Evolutionary conservation across 2,888 invertebrate species (phyloP), one percentile per base, ranked within the genome.

Genomic region (Drosophila greeni): DNA sequence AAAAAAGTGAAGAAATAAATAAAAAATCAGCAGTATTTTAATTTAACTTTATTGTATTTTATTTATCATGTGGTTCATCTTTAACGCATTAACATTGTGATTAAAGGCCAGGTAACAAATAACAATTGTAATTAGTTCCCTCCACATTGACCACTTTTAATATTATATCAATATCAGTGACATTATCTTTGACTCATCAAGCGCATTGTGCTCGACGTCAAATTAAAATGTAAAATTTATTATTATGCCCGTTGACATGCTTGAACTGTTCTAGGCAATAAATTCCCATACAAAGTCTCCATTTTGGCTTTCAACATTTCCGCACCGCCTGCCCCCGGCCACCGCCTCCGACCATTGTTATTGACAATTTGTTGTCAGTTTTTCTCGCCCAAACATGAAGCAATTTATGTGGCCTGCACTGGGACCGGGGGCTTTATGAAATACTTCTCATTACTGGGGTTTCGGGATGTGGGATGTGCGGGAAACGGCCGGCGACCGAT

Each of bases 311-410:
- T 43, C 73, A 74, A 76, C 76, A 74, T 72, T 78, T 37, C 20
- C 60, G 16, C 61, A 31, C 33, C 55, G 23, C 29, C 37, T 14
- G 7, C 16, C 7, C 18, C 45, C 29, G n/a, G n/a, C n/a, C 20
- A 2, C 20, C 20, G 18, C 14, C 31, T 33, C 57, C 48, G 33
- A 26, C 14, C 49, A 83, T 81, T 83, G 73, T 81, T 79, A 79
- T 79, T 79, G 84, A 81, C 84, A 79, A 79, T 79, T 79, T 81
- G 79, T 75, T 79, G 79, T 79, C 84, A 79, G 66, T 77, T 71
- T 57, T 58, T 69, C 55, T 57, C 57, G 54, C 71, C 48, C 70
- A 54, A 43, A 53, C 69, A 39, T 60, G 49, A 23, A 47, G 51
- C 72, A 77, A 77, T 82, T 82, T 82, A 82, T 77, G 74, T 72